Evolutionary conservation across 2,797 vertebrate genomes (phyloP).

Genomic region (Peromyscus aztecus): DNA sequence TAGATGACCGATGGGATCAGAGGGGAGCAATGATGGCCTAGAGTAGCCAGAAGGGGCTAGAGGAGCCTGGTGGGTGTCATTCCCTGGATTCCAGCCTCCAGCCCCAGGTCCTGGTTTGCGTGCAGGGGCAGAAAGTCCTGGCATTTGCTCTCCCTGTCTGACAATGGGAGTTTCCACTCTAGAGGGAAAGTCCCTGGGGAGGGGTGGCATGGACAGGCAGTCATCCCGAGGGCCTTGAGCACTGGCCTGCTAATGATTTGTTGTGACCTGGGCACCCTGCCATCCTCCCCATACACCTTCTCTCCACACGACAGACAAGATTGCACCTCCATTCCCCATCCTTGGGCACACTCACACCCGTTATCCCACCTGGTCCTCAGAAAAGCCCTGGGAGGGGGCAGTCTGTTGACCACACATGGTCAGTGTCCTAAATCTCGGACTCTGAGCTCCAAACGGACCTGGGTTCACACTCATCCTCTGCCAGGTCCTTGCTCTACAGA

Average conservation of each 20-base stretch:
- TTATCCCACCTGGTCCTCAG: background rate
- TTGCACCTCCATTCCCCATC: background rate
- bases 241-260: background rate
- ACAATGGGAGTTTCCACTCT: slow-evolving; percentile 68
- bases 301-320: background rate
- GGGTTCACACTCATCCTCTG: background rate
- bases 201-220: background rate
- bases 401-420: background rate
- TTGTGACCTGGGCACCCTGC: accelerated
- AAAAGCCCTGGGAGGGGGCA: background rate
- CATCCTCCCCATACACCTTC: background rate
- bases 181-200: background rate
- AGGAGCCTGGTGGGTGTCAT: background rate
- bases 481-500: background rate
- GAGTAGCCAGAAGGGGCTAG: accelerated
- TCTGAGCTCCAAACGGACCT: background rate
- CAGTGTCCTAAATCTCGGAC: background rate
- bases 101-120: background rate
- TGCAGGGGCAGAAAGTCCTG: background rate
- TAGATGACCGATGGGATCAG: accelerated
- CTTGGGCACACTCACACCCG: accelerated
- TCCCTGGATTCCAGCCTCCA: background rate
- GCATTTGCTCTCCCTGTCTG: background rate
- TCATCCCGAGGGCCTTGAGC: background rate
- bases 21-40: background rate